Evolutionary conservation across 2,888 invertebrate genomes (phyloP).

Genomic region (Mythimna ferrago): DNA sequence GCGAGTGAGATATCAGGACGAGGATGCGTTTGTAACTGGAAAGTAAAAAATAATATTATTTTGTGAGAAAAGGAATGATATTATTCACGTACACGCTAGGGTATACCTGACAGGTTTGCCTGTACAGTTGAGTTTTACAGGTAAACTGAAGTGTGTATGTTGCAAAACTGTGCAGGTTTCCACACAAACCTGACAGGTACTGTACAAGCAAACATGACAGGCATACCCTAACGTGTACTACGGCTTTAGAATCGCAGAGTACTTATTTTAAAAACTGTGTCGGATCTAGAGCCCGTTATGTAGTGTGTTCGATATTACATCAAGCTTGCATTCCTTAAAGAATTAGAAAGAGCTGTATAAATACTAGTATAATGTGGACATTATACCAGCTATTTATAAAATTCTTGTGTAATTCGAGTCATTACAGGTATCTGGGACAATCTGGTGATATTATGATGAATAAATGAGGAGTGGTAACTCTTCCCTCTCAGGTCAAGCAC

Average conservation of each 20-base stretch:
- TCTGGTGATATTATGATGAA: background rate
- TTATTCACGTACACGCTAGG: no score
- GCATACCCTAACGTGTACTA: no score
- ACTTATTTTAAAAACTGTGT: background rate
- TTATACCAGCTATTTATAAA: background rate
- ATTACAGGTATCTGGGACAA: background rate
- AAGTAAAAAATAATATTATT: constrained; percentile 2
- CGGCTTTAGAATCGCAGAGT: background rate
- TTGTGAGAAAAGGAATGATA: background rate
- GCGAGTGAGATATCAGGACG: constrained; percentile 99
- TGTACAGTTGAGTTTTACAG: no score
- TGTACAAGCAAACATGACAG: no score
- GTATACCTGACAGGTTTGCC: no score
- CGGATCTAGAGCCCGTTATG: no score
- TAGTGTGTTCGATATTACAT: background rate
- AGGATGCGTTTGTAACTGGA: constrained; percentile 97
- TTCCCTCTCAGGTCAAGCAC: no score
- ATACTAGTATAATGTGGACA: background rate
- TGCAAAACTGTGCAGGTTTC: no score
- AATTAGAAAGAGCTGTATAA: background rate
- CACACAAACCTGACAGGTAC: no score
- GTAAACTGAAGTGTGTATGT: no score
- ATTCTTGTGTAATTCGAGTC: background rate
- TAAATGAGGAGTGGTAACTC: background rate
- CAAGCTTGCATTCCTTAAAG: background rate